These are phyloP conservation scores for Ardeotis arabs DNA, from an alignment of 2,113 vertebrate species.

Conservation along the genomic window DNA sequence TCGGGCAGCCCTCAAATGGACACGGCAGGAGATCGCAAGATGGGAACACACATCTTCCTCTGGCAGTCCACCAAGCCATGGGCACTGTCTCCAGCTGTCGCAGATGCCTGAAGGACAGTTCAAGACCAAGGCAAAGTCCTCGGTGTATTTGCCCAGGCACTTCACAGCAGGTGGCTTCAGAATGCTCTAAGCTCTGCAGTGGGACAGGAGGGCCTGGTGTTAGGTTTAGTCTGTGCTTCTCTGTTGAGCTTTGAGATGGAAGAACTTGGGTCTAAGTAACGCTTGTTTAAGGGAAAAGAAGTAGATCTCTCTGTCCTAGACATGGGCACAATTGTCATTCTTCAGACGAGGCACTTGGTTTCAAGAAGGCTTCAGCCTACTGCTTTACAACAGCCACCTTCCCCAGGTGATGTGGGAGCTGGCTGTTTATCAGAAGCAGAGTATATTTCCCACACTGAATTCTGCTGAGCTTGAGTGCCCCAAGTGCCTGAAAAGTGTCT, in stretches of 20 bases:
- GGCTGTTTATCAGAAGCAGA: not conserved
- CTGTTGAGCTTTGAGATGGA: not conserved
- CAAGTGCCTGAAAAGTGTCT: not conserved
- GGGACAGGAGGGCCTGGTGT: not conserved
- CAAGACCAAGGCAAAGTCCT: not conserved
- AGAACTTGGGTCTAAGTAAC: not conserved
- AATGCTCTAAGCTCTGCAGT: not conserved
- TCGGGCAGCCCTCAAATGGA: not conserved
- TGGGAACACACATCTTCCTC: rapidly evolving
- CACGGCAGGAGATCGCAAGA: not conserved
- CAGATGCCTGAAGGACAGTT: not conserved
- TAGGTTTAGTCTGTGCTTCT: not conserved
- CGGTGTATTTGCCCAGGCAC: not conserved
- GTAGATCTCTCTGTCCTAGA: not conserved
- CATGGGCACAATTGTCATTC: not conserved
- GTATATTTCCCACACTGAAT: not conserved
- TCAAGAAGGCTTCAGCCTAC: not conserved
- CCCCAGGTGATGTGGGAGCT: not conserved
- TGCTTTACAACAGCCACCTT: not conserved
- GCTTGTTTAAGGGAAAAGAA: not conserved
- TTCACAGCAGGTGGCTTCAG: not conserved
- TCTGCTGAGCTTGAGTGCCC: not conserved
- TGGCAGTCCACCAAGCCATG: not conserved
- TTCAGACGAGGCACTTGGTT: not conserved
- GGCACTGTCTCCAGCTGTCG: not conserved